A percentile compares a stretch with the other conserved stretches of the same genome.
Evolutionary conservation across 2,888 invertebrate genomes (phyloP).

Genomic region (Stictocephala bisonia): DNA sequence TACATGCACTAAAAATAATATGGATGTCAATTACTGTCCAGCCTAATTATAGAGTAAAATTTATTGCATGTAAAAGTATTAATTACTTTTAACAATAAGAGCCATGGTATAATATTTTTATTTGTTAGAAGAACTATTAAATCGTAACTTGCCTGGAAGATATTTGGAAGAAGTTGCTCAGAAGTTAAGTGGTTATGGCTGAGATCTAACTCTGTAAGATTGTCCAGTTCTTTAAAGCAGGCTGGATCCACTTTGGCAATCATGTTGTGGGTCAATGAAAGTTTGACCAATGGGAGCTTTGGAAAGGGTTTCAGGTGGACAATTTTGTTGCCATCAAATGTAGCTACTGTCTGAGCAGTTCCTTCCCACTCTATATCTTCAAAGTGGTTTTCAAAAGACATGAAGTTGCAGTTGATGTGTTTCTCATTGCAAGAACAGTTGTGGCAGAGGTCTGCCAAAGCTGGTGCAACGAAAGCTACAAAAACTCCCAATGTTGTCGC

Average conservation of each 20-base stretch:
- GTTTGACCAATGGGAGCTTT: constrained; percentile 65
- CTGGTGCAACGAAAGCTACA: not conserved
- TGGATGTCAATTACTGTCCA: not conserved
- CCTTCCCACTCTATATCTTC: constrained; percentile 69
- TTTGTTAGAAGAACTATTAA: not conserved
- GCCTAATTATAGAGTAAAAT: not conserved
- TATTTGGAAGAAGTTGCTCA: constrained; percentile 71
- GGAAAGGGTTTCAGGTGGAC: constrained; percentile 69
- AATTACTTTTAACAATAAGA: not conserved
- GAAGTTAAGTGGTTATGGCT: constrained; percentile 75
- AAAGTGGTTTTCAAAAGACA: constrained; percentile 67
- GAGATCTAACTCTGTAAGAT: constrained; percentile 74
- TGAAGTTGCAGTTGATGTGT: not conserved
- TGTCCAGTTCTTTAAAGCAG: constrained; percentile 73
- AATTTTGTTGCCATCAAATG: constrained; percentile 67
- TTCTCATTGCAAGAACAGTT: constrained; percentile 11
- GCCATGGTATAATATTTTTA: not conserved
- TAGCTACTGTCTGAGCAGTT: constrained; percentile 44
- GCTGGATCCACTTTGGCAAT: constrained; percentile 72
- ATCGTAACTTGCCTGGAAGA: constrained; percentile 72
- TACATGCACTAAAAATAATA: too few relatives aligned
- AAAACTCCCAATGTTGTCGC: too few relatives aligned
- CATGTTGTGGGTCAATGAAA: constrained; percentile 73
- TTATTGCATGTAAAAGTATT: not conserved
- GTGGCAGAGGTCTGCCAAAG: constrained; percentile 10